A percentile compares a stretch with the other conserved stretches of the same genome.
Conservation (phyloP, 2,888 invertebrate genomes). For the Platycnemis pennipes region DNA sequence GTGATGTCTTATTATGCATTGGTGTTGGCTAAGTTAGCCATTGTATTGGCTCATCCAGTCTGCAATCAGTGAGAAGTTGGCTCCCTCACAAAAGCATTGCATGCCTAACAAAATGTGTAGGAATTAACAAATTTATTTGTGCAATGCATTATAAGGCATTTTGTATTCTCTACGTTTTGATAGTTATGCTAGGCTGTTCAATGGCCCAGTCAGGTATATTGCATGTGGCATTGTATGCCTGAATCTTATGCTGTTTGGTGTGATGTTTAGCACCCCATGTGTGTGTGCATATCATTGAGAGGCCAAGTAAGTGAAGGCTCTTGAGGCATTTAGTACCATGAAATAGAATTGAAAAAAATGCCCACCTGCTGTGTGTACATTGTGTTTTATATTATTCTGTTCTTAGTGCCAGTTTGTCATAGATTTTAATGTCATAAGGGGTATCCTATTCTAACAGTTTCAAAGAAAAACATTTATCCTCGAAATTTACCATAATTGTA, state of each 20-base stretch:
- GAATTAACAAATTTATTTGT: slow-evolving; percentile 41
- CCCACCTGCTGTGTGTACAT: slow-evolving; percentile 37
- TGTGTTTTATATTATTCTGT: slow-evolving; percentile 42
- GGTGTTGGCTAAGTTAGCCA: slow-evolving; percentile 37
- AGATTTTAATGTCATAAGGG: slow-evolving; percentile 30
- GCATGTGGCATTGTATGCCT: slow-evolving; percentile 6
- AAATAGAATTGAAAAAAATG: slow-evolving; percentile 45
- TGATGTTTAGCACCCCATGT: slow-evolving; percentile 14
- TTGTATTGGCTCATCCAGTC: slow-evolving; percentile 38
- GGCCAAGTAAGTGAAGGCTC: slow-evolving; percentile 13
- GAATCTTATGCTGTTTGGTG: slow-evolving; percentile 10
- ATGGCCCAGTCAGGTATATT: slow-evolving; percentile 26
- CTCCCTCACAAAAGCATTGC: slow-evolving; percentile 40
- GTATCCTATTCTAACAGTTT: not conserved
- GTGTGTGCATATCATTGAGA: slow-evolving; percentile 3
- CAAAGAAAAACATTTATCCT: slow-evolving; percentile 47
- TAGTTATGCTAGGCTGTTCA: not conserved
- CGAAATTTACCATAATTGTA: slow-evolving; percentile 43
- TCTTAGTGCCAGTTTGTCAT: slow-evolving; percentile 42
- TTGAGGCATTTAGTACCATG: not conserved
- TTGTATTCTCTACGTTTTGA: slow-evolving; percentile 43
- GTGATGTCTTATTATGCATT: slow-evolving; percentile 52
- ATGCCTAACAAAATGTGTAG: not conserved
- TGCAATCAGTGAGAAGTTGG: not conserved
- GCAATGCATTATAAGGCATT: slow-evolving; percentile 58